These are phyloP conservation scores for Lutjanus argentimaculatus DNA, from an alignment of 2,797 vertebrate species.

Conservation along the genomic window DNA sequence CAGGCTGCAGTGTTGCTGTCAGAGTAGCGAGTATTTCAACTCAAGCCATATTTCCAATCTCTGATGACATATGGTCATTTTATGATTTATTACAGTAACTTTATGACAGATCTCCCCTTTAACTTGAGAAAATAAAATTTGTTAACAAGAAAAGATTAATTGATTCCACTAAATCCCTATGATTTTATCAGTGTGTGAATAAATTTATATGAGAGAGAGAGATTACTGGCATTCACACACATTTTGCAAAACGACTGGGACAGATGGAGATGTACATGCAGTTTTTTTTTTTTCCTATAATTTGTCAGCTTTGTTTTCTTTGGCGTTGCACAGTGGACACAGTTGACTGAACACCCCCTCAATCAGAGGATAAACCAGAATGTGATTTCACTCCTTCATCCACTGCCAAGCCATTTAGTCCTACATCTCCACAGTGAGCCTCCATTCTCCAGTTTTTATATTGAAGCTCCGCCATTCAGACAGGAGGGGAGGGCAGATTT, in stretches of 20 bases:
- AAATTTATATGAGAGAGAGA: neutral
- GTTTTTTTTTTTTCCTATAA: neutral
- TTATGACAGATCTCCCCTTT: too few species aligned
- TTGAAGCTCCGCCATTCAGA: constrained; percentile 19
- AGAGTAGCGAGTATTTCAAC: too few species aligned
- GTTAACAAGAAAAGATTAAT: too few species aligned
- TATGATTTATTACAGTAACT: too few species aligned
- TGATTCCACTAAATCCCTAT: too few species aligned
- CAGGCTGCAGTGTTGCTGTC: too few species aligned
- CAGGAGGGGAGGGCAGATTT: too few species aligned
- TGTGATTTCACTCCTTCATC: constrained; percentile 29
- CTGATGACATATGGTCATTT: too few species aligned
- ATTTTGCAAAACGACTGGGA: neutral
- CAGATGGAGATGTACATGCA: neutral
- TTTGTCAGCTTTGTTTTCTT: constrained; percentile 17
- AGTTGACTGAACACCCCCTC: constrained; percentile 23
- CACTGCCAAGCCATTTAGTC: neutral
- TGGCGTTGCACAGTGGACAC: neutral
- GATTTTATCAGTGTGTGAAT: neutral
- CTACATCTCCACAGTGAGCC: constrained; percentile 48
- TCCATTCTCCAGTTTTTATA: neutral
- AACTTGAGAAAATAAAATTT: too few species aligned
- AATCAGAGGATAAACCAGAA: constrained; percentile 13
- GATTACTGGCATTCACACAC: neutral
- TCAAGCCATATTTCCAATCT: too few species aligned